phyloP scores from a whole-genome alignment of 2,888 invertebrate genomes.

The Nemoura dubitans region DNA sequence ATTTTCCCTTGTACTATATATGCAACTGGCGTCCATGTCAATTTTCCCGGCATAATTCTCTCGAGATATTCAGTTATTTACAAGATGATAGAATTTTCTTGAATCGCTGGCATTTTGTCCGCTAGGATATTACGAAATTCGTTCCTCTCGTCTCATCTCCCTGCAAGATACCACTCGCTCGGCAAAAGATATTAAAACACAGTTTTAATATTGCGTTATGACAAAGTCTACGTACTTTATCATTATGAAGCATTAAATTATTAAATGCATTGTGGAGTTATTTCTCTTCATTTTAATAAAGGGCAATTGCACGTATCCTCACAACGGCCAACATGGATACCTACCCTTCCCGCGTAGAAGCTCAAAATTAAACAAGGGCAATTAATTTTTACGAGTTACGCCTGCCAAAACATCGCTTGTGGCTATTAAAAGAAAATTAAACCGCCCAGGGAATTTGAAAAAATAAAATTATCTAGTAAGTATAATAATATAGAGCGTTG shows the following conservation, averaged over 20 bases:
- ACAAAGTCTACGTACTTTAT: conserved; percentile 7
- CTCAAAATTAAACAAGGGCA: not conserved
- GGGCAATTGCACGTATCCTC: not conserved
- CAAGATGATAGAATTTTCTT: not conserved
- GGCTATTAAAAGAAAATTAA: not conserved
- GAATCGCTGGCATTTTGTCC: not conserved
- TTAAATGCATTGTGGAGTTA: conserved; percentile 12
- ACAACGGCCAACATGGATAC: not conserved
- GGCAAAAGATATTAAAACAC: not conserved
- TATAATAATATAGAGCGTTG: too few relatives aligned
- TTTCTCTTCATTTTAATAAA: not conserved
- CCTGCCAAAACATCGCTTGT: not conserved
- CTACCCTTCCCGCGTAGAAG: not conserved
- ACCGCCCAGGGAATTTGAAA: not conserved
- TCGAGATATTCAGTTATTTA: conserved; percentile 9
- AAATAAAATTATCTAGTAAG: not conserved
- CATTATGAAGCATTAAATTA: conserved; percentile 12
- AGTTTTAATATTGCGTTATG: conserved; percentile 7
- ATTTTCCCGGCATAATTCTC: conserved; percentile 3
- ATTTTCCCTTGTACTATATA: not conserved
- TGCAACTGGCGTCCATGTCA: not conserved
- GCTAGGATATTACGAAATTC: not conserved
- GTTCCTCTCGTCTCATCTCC: not conserved
- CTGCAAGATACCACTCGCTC: not conserved
- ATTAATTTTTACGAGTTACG: conserved; percentile 12